phyloP scores from a whole-genome alignment of 1,140 invertebrate genomes.

The Zaprionus taronus region DNA sequence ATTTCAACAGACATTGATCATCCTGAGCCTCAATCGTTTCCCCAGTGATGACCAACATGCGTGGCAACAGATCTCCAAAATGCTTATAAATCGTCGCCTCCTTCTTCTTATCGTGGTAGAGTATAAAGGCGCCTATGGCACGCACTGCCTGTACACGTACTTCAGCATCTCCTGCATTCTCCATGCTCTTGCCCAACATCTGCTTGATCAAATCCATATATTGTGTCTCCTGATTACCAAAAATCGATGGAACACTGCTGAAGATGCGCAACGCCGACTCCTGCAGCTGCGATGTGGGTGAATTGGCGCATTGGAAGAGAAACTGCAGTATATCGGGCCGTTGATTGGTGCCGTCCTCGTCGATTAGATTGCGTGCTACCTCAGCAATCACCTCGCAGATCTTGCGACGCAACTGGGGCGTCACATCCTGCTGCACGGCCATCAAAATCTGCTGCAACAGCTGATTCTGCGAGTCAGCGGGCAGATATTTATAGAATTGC shows the following conservation, averaged over 20 bases:
- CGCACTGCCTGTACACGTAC: conserved; percentile 92
- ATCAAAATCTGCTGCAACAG: conserved; percentile 94
- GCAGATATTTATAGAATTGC: conserved; percentile 93
- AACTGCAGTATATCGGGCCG: conserved; percentile 99
- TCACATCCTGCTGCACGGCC: conserved; percentile 92
- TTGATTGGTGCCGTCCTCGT: conserved; percentile 97
- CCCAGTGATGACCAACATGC: conserved; percentile 88
- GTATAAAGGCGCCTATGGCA: conserved; percentile 95
- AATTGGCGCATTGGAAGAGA: conserved; percentile 96
- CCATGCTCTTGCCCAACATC: conserved; percentile 94
- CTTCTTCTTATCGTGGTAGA: conserved; percentile 94
- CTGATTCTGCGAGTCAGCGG: conserved; percentile 91
- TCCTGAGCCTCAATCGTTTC: conserved; percentile 92
- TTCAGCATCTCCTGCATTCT: conserved; percentile 87
- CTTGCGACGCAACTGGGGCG: conserved; percentile 92
- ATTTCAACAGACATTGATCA: conserved; percentile 95
- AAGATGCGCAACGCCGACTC: conserved; percentile 95
- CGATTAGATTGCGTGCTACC: conserved; percentile 96
- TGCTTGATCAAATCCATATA: conserved; percentile 97
- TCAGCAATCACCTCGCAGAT: conserved; percentile 97
- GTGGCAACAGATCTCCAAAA: conserved; percentile 93
- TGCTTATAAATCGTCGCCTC: conserved; percentile 94
- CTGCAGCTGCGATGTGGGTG: conserved; percentile 92
- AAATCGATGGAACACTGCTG: conserved; percentile 95
- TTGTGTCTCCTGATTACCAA: conserved; percentile 97